Evolutionary conservation across 2,888 invertebrate species (phyloP), one percentile per base, ranked within the genome.

Genomic region (Spisula solida): DNA sequence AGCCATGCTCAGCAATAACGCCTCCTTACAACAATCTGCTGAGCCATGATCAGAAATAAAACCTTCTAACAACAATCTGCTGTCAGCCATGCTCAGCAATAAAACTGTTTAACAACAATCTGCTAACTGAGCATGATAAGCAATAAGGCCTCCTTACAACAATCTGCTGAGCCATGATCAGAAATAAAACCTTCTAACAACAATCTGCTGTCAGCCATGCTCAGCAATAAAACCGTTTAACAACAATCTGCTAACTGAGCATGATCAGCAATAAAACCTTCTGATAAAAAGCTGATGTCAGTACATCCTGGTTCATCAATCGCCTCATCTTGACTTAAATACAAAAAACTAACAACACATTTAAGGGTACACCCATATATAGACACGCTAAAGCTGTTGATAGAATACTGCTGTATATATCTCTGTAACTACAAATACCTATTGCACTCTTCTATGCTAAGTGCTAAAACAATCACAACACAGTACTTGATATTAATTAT

Each of bases 401-500:
- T 14, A 70, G 25, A 14, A 70, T 1, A 70, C 70, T 70, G 56
- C 20, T 6, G 56, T 20, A 56, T n/a, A 18, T 56, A n/a, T n/a
- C 56, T 56, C 56, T 56, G 6, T 56, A n/a, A 56, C 18, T n/a
- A 56, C 56, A 20, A 6, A 56, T 18, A 56, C 20, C 56, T 56
- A n/a, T 20, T 56, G 20, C 18, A 20, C 56, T 56, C 56, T 56
- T 56, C 41, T 70, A 25, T 14, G 25, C 25, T 29, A 29, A 29
- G 29, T 70, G 25, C 70, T 8, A 25, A 12, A 25, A 70, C 70
- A 70, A 70, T 70, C 25, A 29, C 25, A 6, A 16, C 31, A 70
- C 14, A 31, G 31, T 8, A 70, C 70, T 70, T 70, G 70, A 70
- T 29, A 70, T 25, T 70, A 70, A 70, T 70, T 70, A 66, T 70